These are phyloP conservation scores for Chironomus tentans DNA, from an alignment of 2,888 invertebrate species.

Conservation along the genomic window DNA sequence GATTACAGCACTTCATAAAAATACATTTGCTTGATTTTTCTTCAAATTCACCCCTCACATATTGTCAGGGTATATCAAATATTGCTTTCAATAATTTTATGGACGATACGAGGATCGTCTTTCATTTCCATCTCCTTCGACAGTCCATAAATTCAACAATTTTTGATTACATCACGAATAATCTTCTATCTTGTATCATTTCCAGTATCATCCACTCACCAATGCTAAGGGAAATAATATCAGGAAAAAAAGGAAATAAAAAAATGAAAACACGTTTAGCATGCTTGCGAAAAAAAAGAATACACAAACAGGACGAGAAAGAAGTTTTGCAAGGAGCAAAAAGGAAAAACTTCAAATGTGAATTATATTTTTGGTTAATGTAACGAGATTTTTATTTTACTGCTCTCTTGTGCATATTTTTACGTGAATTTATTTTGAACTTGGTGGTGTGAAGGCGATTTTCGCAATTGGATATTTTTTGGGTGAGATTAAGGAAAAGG, in stretches of 20 bases:
- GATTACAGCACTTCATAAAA: conserved; percentile 11
- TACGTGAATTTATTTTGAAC: conserved; percentile 27
- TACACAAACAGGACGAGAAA: no score
- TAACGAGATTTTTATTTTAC: conserved; percentile 28
- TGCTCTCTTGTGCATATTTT: conserved; percentile 25
- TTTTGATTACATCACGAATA: conserved; percentile 27
- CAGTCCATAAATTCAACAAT: conserved; percentile 18
- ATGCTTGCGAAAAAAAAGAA: conserved; percentile 4
- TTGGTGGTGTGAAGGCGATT: background rate
- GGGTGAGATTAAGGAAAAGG: no score
- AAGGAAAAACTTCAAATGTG: conserved; percentile 16
- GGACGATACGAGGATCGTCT: conserved; percentile 10
- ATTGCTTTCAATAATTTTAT: conserved; percentile 24
- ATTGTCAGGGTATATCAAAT: background rate
- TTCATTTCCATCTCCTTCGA: background rate
- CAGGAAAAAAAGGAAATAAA: background rate
- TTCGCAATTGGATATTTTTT: background rate
- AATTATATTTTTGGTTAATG: conserved; percentile 27
- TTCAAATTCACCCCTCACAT: background rate
- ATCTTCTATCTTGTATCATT: conserved; percentile 1
- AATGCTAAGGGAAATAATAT: background rate
- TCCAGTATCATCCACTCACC: background rate
- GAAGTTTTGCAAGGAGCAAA: background rate
- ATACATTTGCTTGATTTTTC: conserved; percentile 17
- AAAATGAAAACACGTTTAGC: conserved; percentile 21